Base-by-base conservation (phyloP, 2,113 vertebrate species). In the Crotalus horridus region DNA sequence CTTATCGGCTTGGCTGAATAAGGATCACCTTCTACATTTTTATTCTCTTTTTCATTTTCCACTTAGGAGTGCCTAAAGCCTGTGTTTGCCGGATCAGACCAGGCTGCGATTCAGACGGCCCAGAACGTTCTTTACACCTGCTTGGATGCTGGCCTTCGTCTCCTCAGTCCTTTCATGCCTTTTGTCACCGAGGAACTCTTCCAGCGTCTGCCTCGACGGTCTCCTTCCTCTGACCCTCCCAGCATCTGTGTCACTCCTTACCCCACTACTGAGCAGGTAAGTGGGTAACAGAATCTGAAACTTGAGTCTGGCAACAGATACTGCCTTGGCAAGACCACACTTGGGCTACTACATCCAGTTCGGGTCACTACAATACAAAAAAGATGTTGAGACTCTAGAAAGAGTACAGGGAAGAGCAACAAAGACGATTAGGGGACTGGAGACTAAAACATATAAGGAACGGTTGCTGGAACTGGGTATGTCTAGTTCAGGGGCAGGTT, bases 101-200 rank as follows among this genome's bases (percentile, higher is more conserved):
- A 97, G 94, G 94, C 93, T 4, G 94, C 96, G 1, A 97, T 96
- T 0, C 92, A 94, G 6, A 96, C 98, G 4, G 98, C 98, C 95
- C 97, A 98, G 88, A 97, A 99, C 95, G 98, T 98, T 0, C 98
- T 99, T 55, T 99, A 98, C 96, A 99, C 98, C 69, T 99, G 98
- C 95, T 95, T 99, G 94, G 98, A 99, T 0, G 97, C 97, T 0
- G 98, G 98, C 15, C 97, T 99, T 74, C 97, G 98, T 43, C 98
- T 99, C 3, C 98, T 99, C 4, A 97, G 98, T 4, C 99, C 99
- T 26, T 74, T 99, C 92, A 99, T 99, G 99, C 99, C 99, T 21
- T 99, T 98, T 0, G 98, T 99, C 96, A 97, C 97, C 0, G 99
- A 99, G 95, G 99, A 99, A 89, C 97, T 99, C 13, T 99, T 98